Percentiles rank a stretch among this genome's conserved stretches.
Conservation (phyloP, 2,797 vertebrate genomes). For the Taeniopygia guttata region DNA sequence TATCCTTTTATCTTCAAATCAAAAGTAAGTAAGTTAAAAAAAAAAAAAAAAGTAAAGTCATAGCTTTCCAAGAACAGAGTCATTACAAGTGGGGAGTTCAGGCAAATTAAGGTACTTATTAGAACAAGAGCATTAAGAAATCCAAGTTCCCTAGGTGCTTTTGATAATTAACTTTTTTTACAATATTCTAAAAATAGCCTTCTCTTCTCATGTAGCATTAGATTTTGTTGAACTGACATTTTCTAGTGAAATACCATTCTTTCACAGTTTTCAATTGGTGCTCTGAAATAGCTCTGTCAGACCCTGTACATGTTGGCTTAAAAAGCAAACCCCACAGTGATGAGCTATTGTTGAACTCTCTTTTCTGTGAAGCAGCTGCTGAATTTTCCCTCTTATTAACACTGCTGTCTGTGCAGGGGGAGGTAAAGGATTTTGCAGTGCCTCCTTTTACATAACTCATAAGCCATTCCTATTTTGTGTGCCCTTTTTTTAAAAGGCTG, state of each 20-base stretch:
- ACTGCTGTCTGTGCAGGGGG: not conserved
- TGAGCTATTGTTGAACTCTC: not conserved
- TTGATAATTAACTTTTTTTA: slow-evolving; percentile 1
- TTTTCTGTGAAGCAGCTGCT: not conserved
- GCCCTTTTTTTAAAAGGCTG: not conserved
- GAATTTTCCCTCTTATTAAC: not conserved
- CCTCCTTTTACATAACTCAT: not conserved
- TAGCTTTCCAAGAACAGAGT: not conserved
- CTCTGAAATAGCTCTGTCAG: not conserved
- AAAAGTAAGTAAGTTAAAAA: not conserved
- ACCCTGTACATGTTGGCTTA: not conserved
- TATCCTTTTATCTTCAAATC: not conserved
- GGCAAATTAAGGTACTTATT: not conserved
- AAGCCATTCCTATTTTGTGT: fast-evolving
- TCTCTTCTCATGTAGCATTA: not conserved
- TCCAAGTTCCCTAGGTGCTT: not conserved
- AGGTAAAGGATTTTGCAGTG: not conserved
- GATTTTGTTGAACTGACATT: not conserved
- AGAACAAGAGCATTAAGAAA: not conserved
- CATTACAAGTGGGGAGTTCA: not conserved
- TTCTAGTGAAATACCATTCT: not conserved
- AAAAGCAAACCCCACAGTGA: not conserved
- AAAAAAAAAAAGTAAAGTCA: not conserved
- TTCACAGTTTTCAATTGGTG: not conserved
- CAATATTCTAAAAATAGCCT: not conserved